Base-by-base conservation (phyloP, 2,888 invertebrate species). In the Acronicta leporina region DNA sequence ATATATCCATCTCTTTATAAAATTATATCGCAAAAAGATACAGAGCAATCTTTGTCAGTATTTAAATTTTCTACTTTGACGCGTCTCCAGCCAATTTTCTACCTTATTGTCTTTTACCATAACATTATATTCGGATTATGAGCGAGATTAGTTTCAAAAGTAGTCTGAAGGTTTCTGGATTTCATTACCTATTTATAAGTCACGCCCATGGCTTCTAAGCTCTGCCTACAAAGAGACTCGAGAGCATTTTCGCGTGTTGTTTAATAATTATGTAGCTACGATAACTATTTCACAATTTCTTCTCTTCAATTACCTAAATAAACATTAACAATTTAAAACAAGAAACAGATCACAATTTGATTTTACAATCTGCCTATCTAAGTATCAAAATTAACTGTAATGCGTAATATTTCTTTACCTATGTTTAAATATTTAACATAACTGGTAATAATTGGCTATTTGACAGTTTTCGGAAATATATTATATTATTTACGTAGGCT, bases 331-430 rank as follows among this genome's bases (percentile, higher is more conserved):
- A 53, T 67, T 53, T 42, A 56, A 71, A 63, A 68, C 41, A 71
- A 66, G 43, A 60, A 51, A 58, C 44, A n/a, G 46, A 65, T 65
- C 25, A 68, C 47, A 60, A 53, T 61, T 67, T 53, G 30, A 44
- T 61, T 52, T 27, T 25, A 47, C 20, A 45, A 45, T 45, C 44
- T 27, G 61, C 33, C 68, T 69, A 67, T 67, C 73, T 73, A 69
- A 51, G 38, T 59, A 59, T 71, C 20, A 72, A 68, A 67, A n/a
- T 51, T 52, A 44, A 44, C 52, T 41, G 49, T 72, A 40, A 43
- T 54, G 35, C 10, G 40, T 43, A 35, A 9, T 6, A 15, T 42
- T 42, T 30, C 42, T 64, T 70, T 64, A 64, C 15, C 56, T 70
- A 56, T 27, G 52, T 25, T 16, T 4, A 30, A 51, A 41, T 61